Evolutionary conservation across 2,797 vertebrate species (phyloP).

Genomic region (Enteromius mattozi): DNA sequence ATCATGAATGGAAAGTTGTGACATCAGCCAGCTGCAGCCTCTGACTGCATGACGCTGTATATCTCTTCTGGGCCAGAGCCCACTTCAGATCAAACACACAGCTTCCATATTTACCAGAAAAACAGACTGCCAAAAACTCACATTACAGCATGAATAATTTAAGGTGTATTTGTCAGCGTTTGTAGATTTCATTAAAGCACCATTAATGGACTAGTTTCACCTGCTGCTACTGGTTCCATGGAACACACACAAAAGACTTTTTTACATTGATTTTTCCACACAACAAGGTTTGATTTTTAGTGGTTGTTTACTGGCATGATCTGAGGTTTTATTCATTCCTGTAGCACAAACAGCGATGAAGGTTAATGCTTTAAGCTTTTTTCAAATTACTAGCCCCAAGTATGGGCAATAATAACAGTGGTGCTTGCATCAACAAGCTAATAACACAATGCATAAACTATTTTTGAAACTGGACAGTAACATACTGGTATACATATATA

Average conservation of each 20-base stretch:
- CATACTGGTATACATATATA: neutral
- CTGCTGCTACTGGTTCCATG: neutral
- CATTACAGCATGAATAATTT: constrained; percentile 24
- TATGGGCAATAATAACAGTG: neutral
- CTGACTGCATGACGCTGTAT: neutral
- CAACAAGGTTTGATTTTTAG: neutral
- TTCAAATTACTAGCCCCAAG: neutral
- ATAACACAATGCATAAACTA: neutral
- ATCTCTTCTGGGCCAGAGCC: constrained; percentile 17
- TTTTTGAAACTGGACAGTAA: neutral
- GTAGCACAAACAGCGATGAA: neutral
- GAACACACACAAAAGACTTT: neutral
- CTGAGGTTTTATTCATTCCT: neutral
- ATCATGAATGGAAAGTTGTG: constrained; percentile 13
- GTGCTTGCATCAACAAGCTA: neutral
- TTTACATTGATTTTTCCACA: neutral
- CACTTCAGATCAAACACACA: constrained; percentile 14
- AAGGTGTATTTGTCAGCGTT: neutral
- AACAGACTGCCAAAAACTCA: constrained; percentile 5
- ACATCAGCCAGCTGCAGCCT: neutral
- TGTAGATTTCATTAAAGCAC: constrained; percentile 9
- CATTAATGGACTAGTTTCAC: neutral
- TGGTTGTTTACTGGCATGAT: neutral
- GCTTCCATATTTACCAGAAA: constrained; percentile 11
- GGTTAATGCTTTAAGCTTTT: neutral